Percentiles rank a stretch among this genome's conserved stretches.
phyloP scores from a whole-genome alignment of 2,888 invertebrate species.

The Maniola hyperantus region DNA sequence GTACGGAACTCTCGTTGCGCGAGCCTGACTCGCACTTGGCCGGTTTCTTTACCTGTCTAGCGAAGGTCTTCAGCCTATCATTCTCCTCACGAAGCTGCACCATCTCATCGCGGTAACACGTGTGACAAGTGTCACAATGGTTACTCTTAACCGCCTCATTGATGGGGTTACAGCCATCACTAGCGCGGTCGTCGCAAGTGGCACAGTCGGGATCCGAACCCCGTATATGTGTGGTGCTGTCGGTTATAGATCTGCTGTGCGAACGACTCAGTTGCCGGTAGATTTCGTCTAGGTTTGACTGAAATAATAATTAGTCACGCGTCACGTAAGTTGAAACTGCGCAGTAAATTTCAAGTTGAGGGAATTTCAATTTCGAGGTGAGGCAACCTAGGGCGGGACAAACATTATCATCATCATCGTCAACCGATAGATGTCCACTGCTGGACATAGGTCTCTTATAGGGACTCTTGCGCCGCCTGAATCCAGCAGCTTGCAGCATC shows the following conservation, averaged over 20 bases:
- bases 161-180: slow-evolving; percentile 40
- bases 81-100: slow-evolving; percentile 60
- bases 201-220: slow-evolving; percentile 6
- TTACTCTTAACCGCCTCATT: slow-evolving; percentile 26
- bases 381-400: no score
- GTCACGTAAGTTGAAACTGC: no score
- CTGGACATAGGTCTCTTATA: no score
- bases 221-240: not conserved
- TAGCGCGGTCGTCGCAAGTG: not conserved
- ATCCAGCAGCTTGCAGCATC: no score
- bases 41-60: slow-evolving; percentile 58
- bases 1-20: no score
- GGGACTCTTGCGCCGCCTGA: no score
- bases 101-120: slow-evolving; percentile 42
- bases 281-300: slow-evolving; percentile 44
- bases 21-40: no score
- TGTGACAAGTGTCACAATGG: slow-evolving; percentile 36
- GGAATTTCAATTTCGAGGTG: no score
- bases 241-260: not conserved
- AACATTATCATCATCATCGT: no score
- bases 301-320: no score
- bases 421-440: no score
- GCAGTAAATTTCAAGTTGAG: no score
- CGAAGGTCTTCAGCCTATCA: slow-evolving; percentile 54
- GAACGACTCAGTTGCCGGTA: slow-evolving; percentile 14